Base-by-base conservation (phyloP, 2,113 vertebrate species). In the Micromys minutus region DNA sequence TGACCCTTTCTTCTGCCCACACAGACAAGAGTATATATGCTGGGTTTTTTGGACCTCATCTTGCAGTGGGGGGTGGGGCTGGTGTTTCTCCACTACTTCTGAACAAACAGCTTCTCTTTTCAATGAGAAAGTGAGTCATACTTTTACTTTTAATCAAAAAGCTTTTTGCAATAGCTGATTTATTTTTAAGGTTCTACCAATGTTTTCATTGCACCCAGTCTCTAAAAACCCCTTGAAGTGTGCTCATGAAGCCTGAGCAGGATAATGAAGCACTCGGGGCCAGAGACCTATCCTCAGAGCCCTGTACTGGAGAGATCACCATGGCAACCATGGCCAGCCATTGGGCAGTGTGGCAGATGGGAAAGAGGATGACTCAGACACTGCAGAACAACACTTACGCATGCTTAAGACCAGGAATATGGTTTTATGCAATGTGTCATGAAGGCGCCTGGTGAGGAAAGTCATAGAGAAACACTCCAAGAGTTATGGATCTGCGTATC, bases 341-440 rank as follows among this genome's bases (percentile, higher is more conserved):
- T 69, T 87, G 84, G 34, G 65, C 65, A 69, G 31, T 87, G 65
- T 87, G 63, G 34, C 65, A 87, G 63, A 52, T 71, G 63, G 21
- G 34, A 36, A 87, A 52, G 84, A 69, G 47, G 47, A 71, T 87
- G 84, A 87, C 84, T 69, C 84, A 87, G 63, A 87, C 84, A 87
- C 65, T 69, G 84, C 65, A 87, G 63, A 87, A 71, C 42, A 67
- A 17, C 84, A 86, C 31, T 59, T 83, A 83, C 21, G 79, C 45
- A 15, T 36, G 19, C 19, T 69, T n/a, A 87, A 87, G 19, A 24
- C 12, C 63, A 87, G 65, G 65, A 71, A 87, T 16, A 71, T 86
- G 63, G 84, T 29, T 69, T 86, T 50, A 19, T 88, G 50, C 4
- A 72, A 21, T 88, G 36, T 19, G 50, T 57, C 50, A 88, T 15